A percentile compares a stretch with the other conserved stretches of the same genome.
These are phyloP conservation scores for Eurystomus gularis DNA, from an alignment of 2,113 vertebrate species.

Conservation along the genomic window DNA sequence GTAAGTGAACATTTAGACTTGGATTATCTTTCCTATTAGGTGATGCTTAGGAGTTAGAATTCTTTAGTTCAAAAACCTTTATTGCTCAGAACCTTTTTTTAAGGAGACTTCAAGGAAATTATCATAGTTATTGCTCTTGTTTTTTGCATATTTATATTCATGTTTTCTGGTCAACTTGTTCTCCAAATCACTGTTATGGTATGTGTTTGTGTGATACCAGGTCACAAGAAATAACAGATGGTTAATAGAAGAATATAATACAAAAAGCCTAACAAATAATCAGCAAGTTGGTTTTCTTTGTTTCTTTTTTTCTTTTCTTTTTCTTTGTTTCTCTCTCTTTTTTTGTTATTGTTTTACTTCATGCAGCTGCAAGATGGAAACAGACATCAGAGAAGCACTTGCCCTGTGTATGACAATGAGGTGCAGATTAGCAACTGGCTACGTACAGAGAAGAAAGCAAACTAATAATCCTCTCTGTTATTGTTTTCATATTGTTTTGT, in stretches of 20 bases:
- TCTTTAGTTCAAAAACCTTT: background rate
- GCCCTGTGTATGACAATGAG: background rate
- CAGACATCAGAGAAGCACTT: background rate
- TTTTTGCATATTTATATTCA: background rate
- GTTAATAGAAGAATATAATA: background rate
- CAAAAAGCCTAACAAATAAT: background rate
- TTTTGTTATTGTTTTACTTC: background rate
- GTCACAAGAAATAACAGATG: background rate
- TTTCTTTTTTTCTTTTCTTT: background rate
- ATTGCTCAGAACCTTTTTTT: background rate
- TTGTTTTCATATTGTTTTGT: background rate
- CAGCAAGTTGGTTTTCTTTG: background rate
- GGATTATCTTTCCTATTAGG: background rate
- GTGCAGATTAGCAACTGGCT: background rate
- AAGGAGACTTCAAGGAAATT: background rate
- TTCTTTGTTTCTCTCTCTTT: rapidly evolving
- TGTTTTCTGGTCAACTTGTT: background rate
- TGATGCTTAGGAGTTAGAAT: background rate
- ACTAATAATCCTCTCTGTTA: background rate
- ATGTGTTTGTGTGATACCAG: background rate
- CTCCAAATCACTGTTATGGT: background rate
- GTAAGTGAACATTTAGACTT: background rate
- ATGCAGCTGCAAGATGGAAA: background rate
- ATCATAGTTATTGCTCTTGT: background rate
- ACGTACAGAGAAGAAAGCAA: background rate